Base-by-base conservation (phyloP, 2,797 vertebrate species). In the Malurus leucopterus region DNA sequence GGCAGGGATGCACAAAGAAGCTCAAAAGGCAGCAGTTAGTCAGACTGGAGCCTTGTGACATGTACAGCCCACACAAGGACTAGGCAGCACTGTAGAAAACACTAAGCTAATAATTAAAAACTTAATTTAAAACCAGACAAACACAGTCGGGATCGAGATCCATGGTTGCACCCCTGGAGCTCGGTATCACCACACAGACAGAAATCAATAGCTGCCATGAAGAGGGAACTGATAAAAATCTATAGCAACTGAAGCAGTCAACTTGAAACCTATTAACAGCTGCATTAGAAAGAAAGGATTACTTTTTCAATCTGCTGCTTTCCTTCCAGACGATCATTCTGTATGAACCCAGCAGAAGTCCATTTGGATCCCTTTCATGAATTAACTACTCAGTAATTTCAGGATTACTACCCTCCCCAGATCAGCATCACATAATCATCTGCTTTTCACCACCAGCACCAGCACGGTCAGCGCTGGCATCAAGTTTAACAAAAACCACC, bases 181-280 rank as follows among this genome's bases (percentile, higher is more conserved):
- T 88, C 19, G 76, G 71, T 44, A 88, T 83, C 84, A 72, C 24
- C 74, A 87, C 62, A 44, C 38, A 89, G 77, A 23, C 34, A 70
- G 30, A 70, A 93, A 94, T 94, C 92, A 89, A 89, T 94, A 92
- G 43, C 53, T 89, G 93, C 59, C 61, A 70, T 50, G 75, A 91
- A 75, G 68, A 73, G 88, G 77, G 65, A 57, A 17, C 74, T 49
- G 92, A 94, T 89, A 92, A 75, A 85, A 92, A 92, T 84, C 92
- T 78, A 61, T 32, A 86, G 64, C 80, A 86, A 80, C 59, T 29
- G 68, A 81, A 75, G 65, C 68, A 63, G 77, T 81, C 80, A 86
- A 68, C 88, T 67, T 59, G 71, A 95, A 95, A 89, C 71, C 68
- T 76, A 94, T 93, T 88, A 92, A 70, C 73, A 94, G 80, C 85